These are phyloP conservation scores for Myotis findleyi DNA, from an alignment of 2,797 vertebrate genomes.

Conservation along the genomic window DNA sequence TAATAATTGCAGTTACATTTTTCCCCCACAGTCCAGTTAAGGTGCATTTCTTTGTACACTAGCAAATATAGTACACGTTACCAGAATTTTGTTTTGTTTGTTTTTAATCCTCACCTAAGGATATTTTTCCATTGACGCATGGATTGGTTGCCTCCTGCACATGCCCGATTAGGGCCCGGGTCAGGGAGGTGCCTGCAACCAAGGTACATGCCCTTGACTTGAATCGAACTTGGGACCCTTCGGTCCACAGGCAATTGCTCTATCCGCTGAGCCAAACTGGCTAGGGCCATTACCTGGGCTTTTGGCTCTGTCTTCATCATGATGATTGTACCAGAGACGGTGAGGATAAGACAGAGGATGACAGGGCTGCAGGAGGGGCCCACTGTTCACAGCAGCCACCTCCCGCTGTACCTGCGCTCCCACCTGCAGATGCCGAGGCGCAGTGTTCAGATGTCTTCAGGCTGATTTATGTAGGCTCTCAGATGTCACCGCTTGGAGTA, in stretches of 20 bases:
- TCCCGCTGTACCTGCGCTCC: not conserved
- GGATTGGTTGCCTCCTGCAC: too few relatives aligned
- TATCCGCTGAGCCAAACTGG: too few relatives aligned
- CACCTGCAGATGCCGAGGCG: not conserved
- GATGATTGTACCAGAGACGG: not conserved
- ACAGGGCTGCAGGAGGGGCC: not conserved
- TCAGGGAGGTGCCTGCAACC: too few relatives aligned
- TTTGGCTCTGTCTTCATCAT: not conserved
- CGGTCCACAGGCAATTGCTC: too few relatives aligned
- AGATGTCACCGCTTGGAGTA: not conserved
- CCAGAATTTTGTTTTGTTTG: too few relatives aligned
- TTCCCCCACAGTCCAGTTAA: not conserved
- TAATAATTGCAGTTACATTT: not conserved
- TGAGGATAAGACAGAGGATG: not conserved
- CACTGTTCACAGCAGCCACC: rapidly evolving
- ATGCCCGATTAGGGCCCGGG: too few relatives aligned
- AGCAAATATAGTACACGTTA: not conserved
- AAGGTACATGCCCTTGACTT: too few relatives aligned
- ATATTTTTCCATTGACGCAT: too few relatives aligned
- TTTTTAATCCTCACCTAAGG: too few relatives aligned
- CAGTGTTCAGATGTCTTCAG: not conserved
- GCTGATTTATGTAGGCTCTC: constrained; percentile 8
- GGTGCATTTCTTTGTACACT: not conserved
- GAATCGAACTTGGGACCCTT: too few relatives aligned
- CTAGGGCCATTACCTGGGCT: too few relatives aligned